Evolutionary conservation across 2,888 invertebrate species (phyloP), one percentile per base, ranked within the genome.

Genomic region (Drosophila atripex): DNA sequence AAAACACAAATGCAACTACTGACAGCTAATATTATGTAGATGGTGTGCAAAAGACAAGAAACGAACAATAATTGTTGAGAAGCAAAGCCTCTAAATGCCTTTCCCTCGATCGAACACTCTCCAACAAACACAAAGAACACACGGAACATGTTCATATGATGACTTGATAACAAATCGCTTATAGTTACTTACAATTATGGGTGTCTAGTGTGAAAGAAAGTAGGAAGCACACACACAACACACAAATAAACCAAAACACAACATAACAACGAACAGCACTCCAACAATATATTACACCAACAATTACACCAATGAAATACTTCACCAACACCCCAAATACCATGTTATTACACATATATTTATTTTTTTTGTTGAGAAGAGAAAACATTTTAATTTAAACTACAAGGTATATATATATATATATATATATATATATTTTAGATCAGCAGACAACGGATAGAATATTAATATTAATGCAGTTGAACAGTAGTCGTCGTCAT

Each of bases 311-410:
- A 35, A 50, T 32, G 16, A 50, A 16, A 12, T 3, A 50, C 12
- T 49, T 25, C 30, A 52, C 16, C 25, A 38, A 52, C 9, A 23
- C 11, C 14, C 25, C 47, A 47, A 11, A 50, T 38, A 45, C 21
- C 63, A 65, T 64, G 63, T 64, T 65, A 65, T 35, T 6, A 35
- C 35, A 38, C 64, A 53, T 65, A 64, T 66, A n/a, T n/a, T n/a
- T n/a, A n/a, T 64, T 46, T 65, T 64, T 64, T 53, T 64, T 53
- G 64, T 45, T 53, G 28, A 64, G 5, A 43, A 30, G 9, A 21
- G 16, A 18, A 32, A n/a, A 59, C 41, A 60, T 25, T 41, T 21
- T 16, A 32, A 47, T 39, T 49, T 12, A 28, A 49, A 23, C 23
- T 11, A 12, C 5, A 16, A 35, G 3, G 12, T 32, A 32, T 32